Evolutionary conservation across 2,888 invertebrate species (phyloP).

Genomic region (Amphipyra tragopoginis): DNA sequence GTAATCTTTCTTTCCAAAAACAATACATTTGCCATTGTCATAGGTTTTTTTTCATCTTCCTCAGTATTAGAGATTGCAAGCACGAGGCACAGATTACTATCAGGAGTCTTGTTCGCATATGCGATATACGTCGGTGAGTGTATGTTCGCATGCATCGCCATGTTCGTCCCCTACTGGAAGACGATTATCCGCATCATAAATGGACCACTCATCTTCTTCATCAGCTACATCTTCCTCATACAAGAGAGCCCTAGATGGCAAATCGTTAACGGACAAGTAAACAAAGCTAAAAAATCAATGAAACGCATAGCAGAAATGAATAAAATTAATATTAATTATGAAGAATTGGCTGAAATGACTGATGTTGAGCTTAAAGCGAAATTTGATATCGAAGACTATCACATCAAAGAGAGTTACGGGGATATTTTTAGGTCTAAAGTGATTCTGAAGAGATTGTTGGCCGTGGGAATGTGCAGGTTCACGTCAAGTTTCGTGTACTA

Average conservation of each 20-base stretch:
- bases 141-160: conserved; percentile 76
- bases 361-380: conserved; percentile 68
- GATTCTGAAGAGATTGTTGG: conserved; percentile 72
- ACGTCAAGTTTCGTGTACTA: conserved; percentile 80
- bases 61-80: conserved; percentile 81
- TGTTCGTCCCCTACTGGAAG: conserved; percentile 80
- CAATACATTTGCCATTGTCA: too few relatives aligned
- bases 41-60: conserved; percentile 24
- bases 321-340: conserved; percentile 69
- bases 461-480: conserved; percentile 70
- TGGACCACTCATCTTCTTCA: conserved; percentile 73
- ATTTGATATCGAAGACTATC: conserved; percentile 71
- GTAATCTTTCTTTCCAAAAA: too few relatives aligned
- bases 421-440: conserved; percentile 73
- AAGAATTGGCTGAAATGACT: conserved; percentile 69
- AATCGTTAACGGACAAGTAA: conserved; percentile 74
- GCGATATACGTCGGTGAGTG: conserved; percentile 78
- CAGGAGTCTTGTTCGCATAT: conserved; percentile 77
- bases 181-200: conserved; percentile 75
- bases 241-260: conserved; percentile 83
- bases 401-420: conserved; percentile 69
- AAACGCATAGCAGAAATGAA: conserved; percentile 71
- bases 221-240: conserved; percentile 69
- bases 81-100: conserved; percentile 70
- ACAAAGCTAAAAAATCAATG: conserved; percentile 72